These are phyloP conservation scores for Hemiprocne comata DNA, from an alignment of 2,113 vertebrate species.

Conservation along the genomic window DNA sequence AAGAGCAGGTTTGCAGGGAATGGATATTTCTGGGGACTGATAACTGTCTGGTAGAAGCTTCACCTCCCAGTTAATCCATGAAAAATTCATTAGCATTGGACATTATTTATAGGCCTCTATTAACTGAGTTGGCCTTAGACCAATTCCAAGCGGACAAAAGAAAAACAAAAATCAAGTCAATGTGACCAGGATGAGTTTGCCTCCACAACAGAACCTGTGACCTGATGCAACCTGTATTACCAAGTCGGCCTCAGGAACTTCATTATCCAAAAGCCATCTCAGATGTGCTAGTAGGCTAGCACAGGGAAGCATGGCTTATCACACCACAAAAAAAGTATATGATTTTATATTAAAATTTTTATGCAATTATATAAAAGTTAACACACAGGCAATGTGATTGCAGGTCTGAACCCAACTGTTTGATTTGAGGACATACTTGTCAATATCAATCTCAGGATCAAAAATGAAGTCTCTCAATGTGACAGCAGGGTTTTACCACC, in stretches of 20 bases:
- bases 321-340: neutral
- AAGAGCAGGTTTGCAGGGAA: neutral
- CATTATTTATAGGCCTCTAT: constrained; percentile 17
- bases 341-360: neutral
- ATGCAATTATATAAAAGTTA: neutral
- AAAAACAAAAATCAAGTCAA: neutral
- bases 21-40: constrained; percentile 20
- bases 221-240: neutral
- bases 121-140: neutral
- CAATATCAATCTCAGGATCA: neutral
- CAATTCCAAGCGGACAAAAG: constrained; percentile 19
- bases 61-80: constrained; percentile 28
- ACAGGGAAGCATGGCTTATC: neutral
- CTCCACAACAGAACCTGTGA: neutral
- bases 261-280: neutral
- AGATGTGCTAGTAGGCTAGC: neutral
- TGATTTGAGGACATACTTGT: neutral
- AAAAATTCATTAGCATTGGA: constrained; percentile 49
- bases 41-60: constrained; percentile 40
- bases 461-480: neutral
- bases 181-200: neutral
- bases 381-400: neutral
- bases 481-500: neutral
- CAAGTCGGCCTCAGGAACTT: neutral
- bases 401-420: neutral